phyloP scores from a whole-genome alignment of 2,797 vertebrate species.

The Neoniphon sammara region DNA sequence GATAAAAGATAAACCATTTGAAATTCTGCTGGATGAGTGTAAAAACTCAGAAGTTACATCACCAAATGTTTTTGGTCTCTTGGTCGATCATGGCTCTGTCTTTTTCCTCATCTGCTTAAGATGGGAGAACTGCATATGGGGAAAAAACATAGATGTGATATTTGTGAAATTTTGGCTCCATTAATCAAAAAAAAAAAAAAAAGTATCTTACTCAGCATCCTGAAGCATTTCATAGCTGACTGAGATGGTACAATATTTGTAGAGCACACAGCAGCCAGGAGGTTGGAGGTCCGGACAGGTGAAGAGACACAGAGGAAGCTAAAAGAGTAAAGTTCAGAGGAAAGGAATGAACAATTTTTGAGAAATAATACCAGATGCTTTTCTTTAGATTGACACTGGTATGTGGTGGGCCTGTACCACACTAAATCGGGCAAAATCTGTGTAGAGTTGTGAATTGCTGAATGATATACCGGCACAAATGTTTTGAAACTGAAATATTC shows the following conservation, averaged over 20 bases:
- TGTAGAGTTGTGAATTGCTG: no score
- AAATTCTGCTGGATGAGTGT: no score
- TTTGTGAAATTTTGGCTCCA: no score
- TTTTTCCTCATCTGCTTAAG: neutral
- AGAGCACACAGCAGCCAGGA: neutral
- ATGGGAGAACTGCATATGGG: neutral
- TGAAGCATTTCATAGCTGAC: neutral
- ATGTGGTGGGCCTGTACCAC: neutral
- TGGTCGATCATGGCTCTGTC: no score
- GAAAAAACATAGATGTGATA: neutral
- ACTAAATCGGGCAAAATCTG: neutral
- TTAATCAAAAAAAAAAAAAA: neutral
- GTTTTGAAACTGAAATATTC: no score
- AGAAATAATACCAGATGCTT: neutral
- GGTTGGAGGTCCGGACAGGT: neutral
- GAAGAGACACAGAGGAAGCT: conserved; percentile 1
- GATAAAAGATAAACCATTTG: no score
- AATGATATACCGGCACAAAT: no score
- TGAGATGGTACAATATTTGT: neutral
- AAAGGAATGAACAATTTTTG: neutral
- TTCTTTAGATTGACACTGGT: neutral
- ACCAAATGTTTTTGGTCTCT: neutral
- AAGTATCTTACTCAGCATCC: neutral
- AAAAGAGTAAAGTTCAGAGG: neutral
- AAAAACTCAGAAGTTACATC: no score